Conservation (phyloP, 2,797 vertebrate genomes). For the Serranus cabrilla region DNA sequence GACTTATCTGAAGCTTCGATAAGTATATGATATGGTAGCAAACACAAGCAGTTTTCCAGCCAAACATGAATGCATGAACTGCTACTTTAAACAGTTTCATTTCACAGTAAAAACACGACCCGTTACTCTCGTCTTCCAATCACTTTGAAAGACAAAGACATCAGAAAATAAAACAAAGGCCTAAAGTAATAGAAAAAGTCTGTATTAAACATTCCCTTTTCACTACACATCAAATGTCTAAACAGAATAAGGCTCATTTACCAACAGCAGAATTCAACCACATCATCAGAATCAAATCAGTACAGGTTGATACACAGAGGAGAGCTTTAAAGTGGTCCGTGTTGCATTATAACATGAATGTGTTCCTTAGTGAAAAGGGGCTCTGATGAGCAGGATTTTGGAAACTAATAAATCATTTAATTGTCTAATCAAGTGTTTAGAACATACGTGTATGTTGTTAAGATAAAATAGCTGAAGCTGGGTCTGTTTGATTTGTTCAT, state of each 20-base stretch:
- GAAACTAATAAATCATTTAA: not conserved
- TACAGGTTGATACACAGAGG: slow-evolving; percentile 13
- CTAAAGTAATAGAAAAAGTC: slow-evolving; percentile 40
- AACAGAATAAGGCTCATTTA: slow-evolving; percentile 64
- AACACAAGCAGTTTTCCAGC: slow-evolving; percentile 39
- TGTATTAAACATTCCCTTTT: slow-evolving; percentile 60
- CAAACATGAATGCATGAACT: slow-evolving; percentile 36
- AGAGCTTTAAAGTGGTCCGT: slow-evolving; percentile 33
- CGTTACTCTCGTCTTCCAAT: slow-evolving; percentile 18
- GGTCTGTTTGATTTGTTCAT: slow-evolving; percentile 14
- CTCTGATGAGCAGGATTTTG: not conserved
- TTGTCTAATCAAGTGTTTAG: not conserved
- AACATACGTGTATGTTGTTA: slow-evolving; percentile 1
- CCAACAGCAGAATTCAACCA: slow-evolving; percentile 21
- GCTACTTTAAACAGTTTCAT: slow-evolving; percentile 24
- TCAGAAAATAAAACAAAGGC: slow-evolving; percentile 24
- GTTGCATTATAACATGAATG: slow-evolving; percentile 31
- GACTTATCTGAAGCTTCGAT: slow-evolving; percentile 37
- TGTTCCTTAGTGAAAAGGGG: slow-evolving; percentile 1
- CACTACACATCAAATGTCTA: slow-evolving; percentile 37
- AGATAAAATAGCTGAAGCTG: slow-evolving; percentile 10
- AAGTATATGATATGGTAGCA: slow-evolving; percentile 37
- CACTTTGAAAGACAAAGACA: slow-evolving; percentile 38
- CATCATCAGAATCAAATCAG: slow-evolving; percentile 15
- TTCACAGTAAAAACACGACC: slow-evolving; percentile 70